These are phyloP conservation scores for Bombus superbus DNA, from an alignment of 1,140 invertebrate genomes.

Conservation along the genomic window DNA sequence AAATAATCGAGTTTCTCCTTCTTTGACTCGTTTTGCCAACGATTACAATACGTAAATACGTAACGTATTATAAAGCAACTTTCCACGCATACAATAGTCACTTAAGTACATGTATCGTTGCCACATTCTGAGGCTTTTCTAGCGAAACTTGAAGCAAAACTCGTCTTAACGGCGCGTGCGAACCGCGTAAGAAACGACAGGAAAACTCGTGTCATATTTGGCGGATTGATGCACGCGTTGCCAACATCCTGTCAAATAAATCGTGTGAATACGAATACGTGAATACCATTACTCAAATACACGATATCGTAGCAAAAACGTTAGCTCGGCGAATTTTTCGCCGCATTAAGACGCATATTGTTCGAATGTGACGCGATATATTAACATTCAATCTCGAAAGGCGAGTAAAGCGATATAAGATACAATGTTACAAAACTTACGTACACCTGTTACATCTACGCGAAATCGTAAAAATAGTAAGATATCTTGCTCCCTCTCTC, in stretches of 20 bases:
- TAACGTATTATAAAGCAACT: background rate
- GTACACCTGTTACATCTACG: too few relatives aligned
- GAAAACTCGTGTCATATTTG: too few relatives aligned
- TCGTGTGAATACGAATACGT: background rate
- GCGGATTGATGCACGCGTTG: background rate
- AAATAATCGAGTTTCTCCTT: conserved; percentile 6
- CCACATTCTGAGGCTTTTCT: background rate
- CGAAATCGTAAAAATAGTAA: background rate
- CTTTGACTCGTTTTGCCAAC: background rate
- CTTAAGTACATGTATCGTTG: background rate
- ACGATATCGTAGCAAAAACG: too few relatives aligned
- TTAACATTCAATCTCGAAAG: background rate
- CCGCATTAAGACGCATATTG: too few relatives aligned
- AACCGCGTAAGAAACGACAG: too few relatives aligned
- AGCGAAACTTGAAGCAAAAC: too few relatives aligned
- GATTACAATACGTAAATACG: background rate
- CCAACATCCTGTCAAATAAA: background rate
- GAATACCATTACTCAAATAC: too few relatives aligned
- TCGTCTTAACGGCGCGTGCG: too few relatives aligned
- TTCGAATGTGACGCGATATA: background rate
- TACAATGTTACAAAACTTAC: too few relatives aligned
- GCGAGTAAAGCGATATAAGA: background rate
- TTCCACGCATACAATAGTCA: background rate
- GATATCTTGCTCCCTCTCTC: background rate
- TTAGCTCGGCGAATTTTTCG: too few relatives aligned